These are phyloP conservation scores for Lates japonicus DNA, from an alignment of 2,797 vertebrate genomes.

Conservation along the genomic window DNA sequence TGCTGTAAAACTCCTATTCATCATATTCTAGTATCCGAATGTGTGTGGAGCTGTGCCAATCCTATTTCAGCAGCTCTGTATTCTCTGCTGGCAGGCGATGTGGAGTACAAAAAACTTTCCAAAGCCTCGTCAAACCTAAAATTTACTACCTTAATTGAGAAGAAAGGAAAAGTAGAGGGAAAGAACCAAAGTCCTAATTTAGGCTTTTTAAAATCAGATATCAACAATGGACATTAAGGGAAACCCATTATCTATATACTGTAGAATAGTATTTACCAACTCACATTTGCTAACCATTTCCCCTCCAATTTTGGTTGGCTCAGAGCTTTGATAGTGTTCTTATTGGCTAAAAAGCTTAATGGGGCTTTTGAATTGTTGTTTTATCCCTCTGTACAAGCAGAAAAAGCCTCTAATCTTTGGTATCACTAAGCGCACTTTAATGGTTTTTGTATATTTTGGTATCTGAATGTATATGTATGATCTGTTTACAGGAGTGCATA, in stretches of 20 bases:
- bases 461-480: constrained; percentile 7
- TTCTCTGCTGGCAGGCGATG: constrained; percentile 34
- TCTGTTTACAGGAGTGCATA: background rate
- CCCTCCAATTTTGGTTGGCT: constrained; percentile 45
- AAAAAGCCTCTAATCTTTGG: constrained; percentile 23
- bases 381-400: constrained; percentile 14
- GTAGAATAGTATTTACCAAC: constrained; percentile 37
- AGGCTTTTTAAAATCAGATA: constrained; percentile 24
- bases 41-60: constrained; percentile 16
- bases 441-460: constrained; percentile 9
- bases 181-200: constrained; percentile 37
- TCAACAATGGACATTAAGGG: constrained; percentile 41
- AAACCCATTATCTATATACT: constrained; percentile 43
- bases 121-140: constrained; percentile 43
- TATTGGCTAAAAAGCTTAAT: constrained; percentile 39
- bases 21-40: constrained; percentile 25
- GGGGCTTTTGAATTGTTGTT: constrained; percentile 33
- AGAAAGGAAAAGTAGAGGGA: constrained; percentile 18
- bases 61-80: constrained; percentile 23
- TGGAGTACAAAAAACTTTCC: constrained; percentile 42
- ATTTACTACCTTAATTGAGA: constrained; percentile 33
- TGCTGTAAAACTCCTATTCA: background rate
- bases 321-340: constrained; percentile 42
- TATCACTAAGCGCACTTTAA: constrained; percentile 12
- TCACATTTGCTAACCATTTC: constrained; percentile 66